Evolutionary conservation across 2,888 invertebrate genomes (phyloP), one percentile per base, ranked within the genome.

Genomic region (Iphiclides podalirius): DNA sequence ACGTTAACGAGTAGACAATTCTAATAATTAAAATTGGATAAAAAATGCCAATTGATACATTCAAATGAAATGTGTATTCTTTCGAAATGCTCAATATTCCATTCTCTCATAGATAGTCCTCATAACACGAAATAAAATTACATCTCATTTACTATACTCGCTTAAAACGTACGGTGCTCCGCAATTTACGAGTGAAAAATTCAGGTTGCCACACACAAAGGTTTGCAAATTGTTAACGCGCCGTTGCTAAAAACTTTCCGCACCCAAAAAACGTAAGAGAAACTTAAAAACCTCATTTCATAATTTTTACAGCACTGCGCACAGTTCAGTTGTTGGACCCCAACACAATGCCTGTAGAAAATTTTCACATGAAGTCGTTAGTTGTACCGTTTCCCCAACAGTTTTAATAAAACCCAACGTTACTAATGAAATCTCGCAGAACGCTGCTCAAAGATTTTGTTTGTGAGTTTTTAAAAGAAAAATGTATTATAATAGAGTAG

Each of bases 211-310:
- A 26, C 8, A 37, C 26, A 36, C 43, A 49, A 47, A 43, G 33
- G 31, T 31, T 33, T 49, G 34, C 48, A 49, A 49, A 43, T 43
- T 49, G 38, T 38, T 49, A 38, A 37, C 43, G 42, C 12, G 43
- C 48, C 34, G 35, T 23, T 12, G 28, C 37, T 20, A 37, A 33
- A 31, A 36, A 41, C 40, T 41, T 41, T 28, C 28, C 36, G 12
- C 41, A 13, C 9, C 36, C 31, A 38, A 43, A 47, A 43, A 43
- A 42, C 28, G 13, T 13, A 20, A 26, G 4, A 36, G 36, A 48
- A 48, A 38, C 43, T 43, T 49, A 23, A 43, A 48, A 48, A 43
- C 42, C 38, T 43, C 48, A 49, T 49, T 49, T 42, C 11, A 38
- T 43, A 43, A 49, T 49, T 49, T 49, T 37, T 6, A 15, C 38